Percentiles rank a stretch among this genome's conserved stretches.
Conservation (phyloP, 2,797 vertebrate genomes). For the Malacoraja senta region DNA sequence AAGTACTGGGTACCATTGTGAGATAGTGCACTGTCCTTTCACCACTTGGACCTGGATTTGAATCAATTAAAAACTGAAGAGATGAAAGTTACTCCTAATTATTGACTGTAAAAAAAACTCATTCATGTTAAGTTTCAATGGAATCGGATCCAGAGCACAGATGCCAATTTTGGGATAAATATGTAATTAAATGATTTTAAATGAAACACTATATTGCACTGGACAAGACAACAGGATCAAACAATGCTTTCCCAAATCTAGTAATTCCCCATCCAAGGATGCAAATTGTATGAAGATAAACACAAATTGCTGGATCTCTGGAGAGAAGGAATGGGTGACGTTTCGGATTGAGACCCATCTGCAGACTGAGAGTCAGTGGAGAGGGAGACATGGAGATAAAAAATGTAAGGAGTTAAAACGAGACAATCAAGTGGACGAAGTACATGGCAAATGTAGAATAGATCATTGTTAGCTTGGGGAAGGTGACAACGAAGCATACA, state of each 20-base stretch:
- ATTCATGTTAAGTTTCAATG: neutral
- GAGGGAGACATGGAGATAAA: too few species aligned
- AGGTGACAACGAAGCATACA: too few species aligned
- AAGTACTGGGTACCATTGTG: slow-evolving; percentile 6
- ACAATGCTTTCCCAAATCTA: neutral
- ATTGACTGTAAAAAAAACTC: neutral
- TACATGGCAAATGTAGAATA: too few species aligned
- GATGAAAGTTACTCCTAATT: neutral
- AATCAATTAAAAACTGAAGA: neutral
- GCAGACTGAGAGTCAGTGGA: too few species aligned
- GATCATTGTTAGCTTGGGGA: too few species aligned
- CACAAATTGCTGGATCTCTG: too few species aligned
- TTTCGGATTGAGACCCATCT: too few species aligned
- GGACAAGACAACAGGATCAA: neutral
- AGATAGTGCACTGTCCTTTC: neutral
- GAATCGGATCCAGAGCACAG: neutral
- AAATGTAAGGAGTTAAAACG: too few species aligned
- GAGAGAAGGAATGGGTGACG: too few species aligned
- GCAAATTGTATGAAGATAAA: neutral
- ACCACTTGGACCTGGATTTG: slow-evolving; percentile 25
- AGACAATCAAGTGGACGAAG: too few species aligned
- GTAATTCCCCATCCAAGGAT: neutral
- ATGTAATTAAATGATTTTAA: neutral
- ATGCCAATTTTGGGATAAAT: neutral
- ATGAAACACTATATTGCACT: too few species aligned